Evolutionary conservation across 35 echinoderm and acorn worm genomes (phyloP), one percentile per base, ranked within the genome.

Genomic region (Nesometra sesokonis): DNA sequence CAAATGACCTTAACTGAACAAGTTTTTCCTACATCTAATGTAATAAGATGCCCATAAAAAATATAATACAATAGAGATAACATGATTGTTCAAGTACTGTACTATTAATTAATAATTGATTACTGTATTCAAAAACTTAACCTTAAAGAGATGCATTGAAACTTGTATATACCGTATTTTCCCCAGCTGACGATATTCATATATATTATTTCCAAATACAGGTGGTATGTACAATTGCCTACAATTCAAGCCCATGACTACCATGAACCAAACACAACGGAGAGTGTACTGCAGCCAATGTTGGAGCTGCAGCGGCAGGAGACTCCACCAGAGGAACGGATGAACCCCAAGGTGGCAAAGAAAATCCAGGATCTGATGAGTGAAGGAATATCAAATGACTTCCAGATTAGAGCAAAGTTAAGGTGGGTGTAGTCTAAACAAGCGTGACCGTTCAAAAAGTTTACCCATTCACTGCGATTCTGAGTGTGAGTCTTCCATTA

Each of bases 151-250:
- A n/a, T n/a, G n/a, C n/a, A n/a, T n/a, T n/a, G n/a, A n/a, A n/a
- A n/a, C n/a, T n/a, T n/a, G n/a, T n/a, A n/a, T n/a, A n/a, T n/a
- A n/a, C n/a, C n/a, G n/a, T n/a, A n/a, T n/a, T n/a, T n/a, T n/a
- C n/a, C n/a, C n/a, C n/a, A n/a, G n/a, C n/a, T n/a, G n/a, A n/a
- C n/a, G n/a, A 43, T 7, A 43, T 43, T 7, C 4, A 43, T 43
- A 43, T 43, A 43, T 15, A 43, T 43, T 43, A 7, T 43, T 15
- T 43, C 38, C 38, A n/a, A n/a, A 80, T 34, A 36, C 78, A 91
- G 89, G 84, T 91, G 46, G 34, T 91, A 91, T 36, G 89, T 91
- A 29, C 89, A 91, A 47, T 83, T 90, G 27, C 89, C 83, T 17
- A 91, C 89, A 19, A 85, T 40, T 31, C 46, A 86, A 32, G 89